A percentile compares a stretch with the other conserved stretches of the same genome.
Conservation (phyloP, 1,140 invertebrate genomes). For the Drosophila pandora region DNA sequence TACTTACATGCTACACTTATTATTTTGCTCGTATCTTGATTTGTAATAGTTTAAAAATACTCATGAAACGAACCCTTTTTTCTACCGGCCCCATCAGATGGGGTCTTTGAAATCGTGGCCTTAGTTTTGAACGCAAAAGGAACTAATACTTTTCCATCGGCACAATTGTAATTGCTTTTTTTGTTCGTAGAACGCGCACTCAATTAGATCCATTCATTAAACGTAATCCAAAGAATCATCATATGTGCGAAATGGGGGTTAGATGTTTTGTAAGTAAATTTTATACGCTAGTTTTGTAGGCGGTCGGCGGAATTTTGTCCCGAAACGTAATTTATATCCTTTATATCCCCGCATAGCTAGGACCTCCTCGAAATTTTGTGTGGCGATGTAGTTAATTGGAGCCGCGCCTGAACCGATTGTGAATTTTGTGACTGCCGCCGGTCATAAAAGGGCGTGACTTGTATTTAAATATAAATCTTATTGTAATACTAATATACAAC, state of each 20-base stretch:
- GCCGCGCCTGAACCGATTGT: conserved; percentile 42
- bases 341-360: conserved; percentile 15
- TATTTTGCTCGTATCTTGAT: conserved; percentile 20
- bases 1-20: conserved; percentile 25
- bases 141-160: conserved; percentile 36
- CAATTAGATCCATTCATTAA: conserved; percentile 13
- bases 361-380: conserved; percentile 25
- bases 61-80: conserved; percentile 49
- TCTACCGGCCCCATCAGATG: conserved; percentile 56
- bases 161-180: conserved; percentile 19
- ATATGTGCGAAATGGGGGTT: conserved; percentile 18
- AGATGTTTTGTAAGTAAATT: conserved; percentile 30
- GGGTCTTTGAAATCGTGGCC: conserved; percentile 61
- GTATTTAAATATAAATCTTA: conserved; percentile 54
- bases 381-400: conserved; percentile 55
- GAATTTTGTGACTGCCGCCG: conserved; percentile 75
- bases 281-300: conserved; percentile 24
- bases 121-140: conserved; percentile 63
- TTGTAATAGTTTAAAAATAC: conserved; percentile 55
- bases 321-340: conserved; percentile 25
- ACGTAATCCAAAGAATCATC: conserved; percentile 56
- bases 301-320: not conserved
- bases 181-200: conserved; percentile 14
- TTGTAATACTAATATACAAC: conserved; percentile 71
- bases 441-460: conserved; percentile 73